phyloP scores from a whole-genome alignment of 2,888 invertebrate genomes.

The Philhelius pedissequus region DNA sequence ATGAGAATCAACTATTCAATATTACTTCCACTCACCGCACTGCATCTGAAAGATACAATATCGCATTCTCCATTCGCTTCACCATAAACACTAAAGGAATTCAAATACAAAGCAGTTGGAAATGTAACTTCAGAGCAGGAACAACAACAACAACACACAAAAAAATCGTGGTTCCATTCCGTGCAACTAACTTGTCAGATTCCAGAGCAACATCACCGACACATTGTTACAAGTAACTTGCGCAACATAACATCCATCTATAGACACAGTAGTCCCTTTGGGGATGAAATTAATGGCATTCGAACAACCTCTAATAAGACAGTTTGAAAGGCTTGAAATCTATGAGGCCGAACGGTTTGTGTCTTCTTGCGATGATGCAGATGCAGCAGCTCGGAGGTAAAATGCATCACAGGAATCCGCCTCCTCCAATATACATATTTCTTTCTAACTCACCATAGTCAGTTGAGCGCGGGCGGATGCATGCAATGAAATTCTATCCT shows the following conservation, averaged over 20 bases:
- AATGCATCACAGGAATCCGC: constrained; percentile 41
- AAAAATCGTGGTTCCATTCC: constrained; percentile 32
- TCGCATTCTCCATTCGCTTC: constrained; percentile 46
- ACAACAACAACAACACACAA: background rate
- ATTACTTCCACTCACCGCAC: constrained; percentile 45
- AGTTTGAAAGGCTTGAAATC: constrained; percentile 67
- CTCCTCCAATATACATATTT: background rate
- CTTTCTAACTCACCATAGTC: background rate
- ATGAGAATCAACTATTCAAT: background rate
- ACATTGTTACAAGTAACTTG: constrained; percentile 44
- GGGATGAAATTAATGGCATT: constrained; percentile 68
- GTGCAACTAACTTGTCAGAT: constrained; percentile 67
- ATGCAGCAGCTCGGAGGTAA: constrained; percentile 30
- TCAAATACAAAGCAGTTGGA: constrained; percentile 31
- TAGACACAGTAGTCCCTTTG: constrained; percentile 65
- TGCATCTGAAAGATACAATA: background rate
- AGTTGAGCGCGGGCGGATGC: constrained; percentile 52
- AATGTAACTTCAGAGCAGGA: background rate
- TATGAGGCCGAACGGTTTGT: constrained; percentile 52
- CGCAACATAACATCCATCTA: constrained; percentile 6
- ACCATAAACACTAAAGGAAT: constrained; percentile 51
- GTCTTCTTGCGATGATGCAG: constrained; percentile 17
- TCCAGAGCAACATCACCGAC: constrained; percentile 62
- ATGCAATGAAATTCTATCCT: constrained; percentile 57
- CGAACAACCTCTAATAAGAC: constrained; percentile 69